Base-by-base conservation (phyloP, 2,113 vertebrate species). In the Eubucco bourcierii region DNA sequence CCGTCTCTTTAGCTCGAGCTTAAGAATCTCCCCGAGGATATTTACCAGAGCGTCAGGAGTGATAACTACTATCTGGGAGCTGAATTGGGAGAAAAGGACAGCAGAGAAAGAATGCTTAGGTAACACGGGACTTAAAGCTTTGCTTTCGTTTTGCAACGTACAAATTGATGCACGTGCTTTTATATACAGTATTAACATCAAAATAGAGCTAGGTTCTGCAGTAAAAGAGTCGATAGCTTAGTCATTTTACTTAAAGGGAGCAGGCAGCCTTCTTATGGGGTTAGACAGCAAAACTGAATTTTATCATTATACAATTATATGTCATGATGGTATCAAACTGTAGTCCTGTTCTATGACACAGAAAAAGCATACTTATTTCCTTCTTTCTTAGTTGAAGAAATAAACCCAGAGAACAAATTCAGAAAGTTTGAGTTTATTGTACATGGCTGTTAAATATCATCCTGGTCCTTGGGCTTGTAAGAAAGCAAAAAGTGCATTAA, bases 201-300 rank as follows among this genome's bases (percentile, higher is more conserved):
- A 96, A 98, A 94, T 60, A 93, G 81, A 94, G 95, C 78, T 89
- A 87, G 82, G 81, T 94, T 96, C 91, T 98, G 96, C 96, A 96
- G 95, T 98, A 98, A 97, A 96, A 97, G 97, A 98, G 98, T 98
- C 97, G 96, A 97, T 98, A 98, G 97, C 98, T 98, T 98, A 98
- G 97, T 98, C 96, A 97, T 98, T 98, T 98, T 95, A 97, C 97
- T 97, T 95, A 91, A 97, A 95, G 97, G 94, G 91, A 97, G 97
- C 97, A 96, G 95, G 74, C 97, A 97, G 96, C 92, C 97, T 97
- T 98, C 64, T 97, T 95, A 96, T 63, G 95, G 97, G 97, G 97
- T 97, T 98, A 97, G 97, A 97, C 97, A 97, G 97, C 97, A 97
- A 97, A 97, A 97, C 96, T 97, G 96, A 97, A 97, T 97, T 92